phyloP scores from a whole-genome alignment of 1,140 invertebrate genomes.

The Tachypleus tridentatus region DNA sequence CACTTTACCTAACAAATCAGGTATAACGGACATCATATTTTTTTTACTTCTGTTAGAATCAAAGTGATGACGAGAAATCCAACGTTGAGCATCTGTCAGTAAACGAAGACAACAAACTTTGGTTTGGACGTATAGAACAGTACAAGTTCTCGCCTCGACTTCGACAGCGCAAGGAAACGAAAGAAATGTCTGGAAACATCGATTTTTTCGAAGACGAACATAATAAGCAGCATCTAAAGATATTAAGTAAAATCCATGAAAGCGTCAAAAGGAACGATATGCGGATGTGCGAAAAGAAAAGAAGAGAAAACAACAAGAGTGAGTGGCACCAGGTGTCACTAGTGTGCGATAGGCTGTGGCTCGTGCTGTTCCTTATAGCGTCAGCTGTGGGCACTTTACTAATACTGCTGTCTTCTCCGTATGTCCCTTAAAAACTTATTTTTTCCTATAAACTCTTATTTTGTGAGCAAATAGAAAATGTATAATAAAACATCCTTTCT shows the following conservation, averaged over 20 bases:
- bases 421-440: slow-evolving; percentile 16
- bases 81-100: too few relatives aligned
- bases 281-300: slow-evolving; percentile 42
- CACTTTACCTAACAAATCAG: too few relatives aligned
- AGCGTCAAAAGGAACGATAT: slow-evolving; percentile 37
- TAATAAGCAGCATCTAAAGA: slow-evolving; percentile 24
- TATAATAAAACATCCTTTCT: too few relatives aligned
- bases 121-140: slow-evolving; percentile 11
- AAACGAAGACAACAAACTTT: slow-evolving; percentile 7
- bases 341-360: slow-evolving; percentile 42
- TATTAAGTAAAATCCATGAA: slow-evolving; percentile 30
- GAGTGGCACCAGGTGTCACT: slow-evolving; percentile 45
- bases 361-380: slow-evolving; percentile 43
- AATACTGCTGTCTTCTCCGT: slow-evolving; percentile 35
- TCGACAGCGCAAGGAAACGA: slow-evolving; percentile 8
- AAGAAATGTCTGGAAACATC: not conserved
- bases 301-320: slow-evolving; percentile 39
- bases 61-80: too few relatives aligned
- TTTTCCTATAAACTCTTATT: too few relatives aligned
- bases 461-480: too few relatives aligned
- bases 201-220: slow-evolving; percentile 8
- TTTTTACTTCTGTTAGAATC: too few relatives aligned
- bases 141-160: slow-evolving; percentile 10
- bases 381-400: slow-evolving; percentile 35
- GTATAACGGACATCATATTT: too few relatives aligned